These are phyloP conservation scores for Podarcis raffonei DNA, from an alignment of 2,113 vertebrate species.

Conservation along the genomic window DNA sequence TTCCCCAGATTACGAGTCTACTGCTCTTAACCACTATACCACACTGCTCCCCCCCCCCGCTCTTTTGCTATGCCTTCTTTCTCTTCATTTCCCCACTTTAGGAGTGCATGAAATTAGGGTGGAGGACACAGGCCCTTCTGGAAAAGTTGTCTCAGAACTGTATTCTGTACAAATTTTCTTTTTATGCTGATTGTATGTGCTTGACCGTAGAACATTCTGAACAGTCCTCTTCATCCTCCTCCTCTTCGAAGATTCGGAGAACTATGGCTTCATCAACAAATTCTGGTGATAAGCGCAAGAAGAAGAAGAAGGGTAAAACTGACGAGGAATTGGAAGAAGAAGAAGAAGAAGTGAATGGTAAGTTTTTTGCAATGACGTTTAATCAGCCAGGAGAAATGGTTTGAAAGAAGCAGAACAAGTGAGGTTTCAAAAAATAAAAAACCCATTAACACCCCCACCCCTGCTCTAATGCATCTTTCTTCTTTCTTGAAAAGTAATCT, in stretches of 20 bases:
- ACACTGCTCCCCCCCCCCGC: no score
- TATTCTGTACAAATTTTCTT: background rate
- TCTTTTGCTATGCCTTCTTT: no score
- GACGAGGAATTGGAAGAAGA: slow-evolving; percentile 63
- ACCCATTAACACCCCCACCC: no score
- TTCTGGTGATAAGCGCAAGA: slow-evolving; percentile 36
- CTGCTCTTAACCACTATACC: no score
- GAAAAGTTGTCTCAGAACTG: background rate
- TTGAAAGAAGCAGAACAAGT: background rate
- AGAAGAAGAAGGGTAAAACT: slow-evolving; percentile 26
- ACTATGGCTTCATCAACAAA: slow-evolving; percentile 66
- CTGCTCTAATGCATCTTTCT: background rate
- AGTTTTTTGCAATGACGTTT: slow-evolving; percentile 64
- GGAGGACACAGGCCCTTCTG: background rate
- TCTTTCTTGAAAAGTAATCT: background rate
- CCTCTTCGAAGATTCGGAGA: slow-evolving; percentile 71
- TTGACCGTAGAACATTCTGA: slow-evolving; percentile 71
- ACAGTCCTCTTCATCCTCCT: slow-evolving; percentile 67
- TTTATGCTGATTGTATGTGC: slow-evolving; percentile 54
- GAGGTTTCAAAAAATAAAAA: no score
- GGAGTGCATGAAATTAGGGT: no score
- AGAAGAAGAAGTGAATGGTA: slow-evolving; percentile 64
- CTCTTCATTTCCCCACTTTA: no score
- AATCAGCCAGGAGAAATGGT: background rate
- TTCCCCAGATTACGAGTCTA: no score